Evolutionary conservation across 2,797 vertebrate species (phyloP).

Genomic region (Macroramphosus scolopax): DNA sequence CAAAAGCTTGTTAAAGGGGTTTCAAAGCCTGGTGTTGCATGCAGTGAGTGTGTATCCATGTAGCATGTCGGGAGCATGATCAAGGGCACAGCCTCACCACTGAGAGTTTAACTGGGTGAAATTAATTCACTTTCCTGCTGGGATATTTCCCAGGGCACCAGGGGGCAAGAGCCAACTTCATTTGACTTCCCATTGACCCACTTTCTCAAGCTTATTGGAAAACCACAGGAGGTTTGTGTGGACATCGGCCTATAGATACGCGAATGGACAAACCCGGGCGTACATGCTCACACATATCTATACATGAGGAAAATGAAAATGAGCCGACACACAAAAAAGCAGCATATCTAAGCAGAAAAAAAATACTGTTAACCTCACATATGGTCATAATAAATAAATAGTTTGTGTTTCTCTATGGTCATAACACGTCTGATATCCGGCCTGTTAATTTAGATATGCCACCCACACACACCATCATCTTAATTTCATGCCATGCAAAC

Average conservation of each 20-base stretch:
- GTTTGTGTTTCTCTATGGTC: slow-evolving; percentile 3
- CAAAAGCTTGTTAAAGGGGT: slow-evolving; percentile 43
- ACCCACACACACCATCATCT: slow-evolving; percentile 13
- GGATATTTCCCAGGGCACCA: slow-evolving; percentile 79
- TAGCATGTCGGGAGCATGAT: slow-evolving; percentile 66
- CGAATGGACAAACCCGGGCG: slow-evolving; percentile 24
- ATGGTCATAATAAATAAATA: neutral
- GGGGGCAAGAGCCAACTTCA: slow-evolving; percentile 79
- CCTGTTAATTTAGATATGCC: slow-evolving; percentile 11
- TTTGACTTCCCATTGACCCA: slow-evolving; percentile 82
- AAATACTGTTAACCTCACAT: slow-evolving; percentile 6
- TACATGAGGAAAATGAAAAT: too few species aligned
- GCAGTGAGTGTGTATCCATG: slow-evolving; percentile 31
- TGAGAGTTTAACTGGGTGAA: slow-evolving; percentile 78
- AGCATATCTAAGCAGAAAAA: too few species aligned
- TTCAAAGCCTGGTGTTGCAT: slow-evolving; percentile 41
- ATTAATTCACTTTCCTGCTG: slow-evolving; percentile 79
- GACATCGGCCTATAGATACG: slow-evolving; percentile 35
- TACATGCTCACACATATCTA: neutral
- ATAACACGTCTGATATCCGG: slow-evolving; percentile 12
- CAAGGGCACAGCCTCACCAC: slow-evolving; percentile 66
- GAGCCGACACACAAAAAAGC: too few species aligned
- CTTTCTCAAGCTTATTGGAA: slow-evolving; percentile 70
- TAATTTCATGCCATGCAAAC: slow-evolving; percentile 31
- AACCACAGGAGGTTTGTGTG: slow-evolving; percentile 52